A percentile compares a stretch with the other conserved stretches of the same genome.
These are phyloP conservation scores for Hemicordylus capensis DNA, from an alignment of 2,113 vertebrate genomes.

Conservation along the genomic window DNA sequence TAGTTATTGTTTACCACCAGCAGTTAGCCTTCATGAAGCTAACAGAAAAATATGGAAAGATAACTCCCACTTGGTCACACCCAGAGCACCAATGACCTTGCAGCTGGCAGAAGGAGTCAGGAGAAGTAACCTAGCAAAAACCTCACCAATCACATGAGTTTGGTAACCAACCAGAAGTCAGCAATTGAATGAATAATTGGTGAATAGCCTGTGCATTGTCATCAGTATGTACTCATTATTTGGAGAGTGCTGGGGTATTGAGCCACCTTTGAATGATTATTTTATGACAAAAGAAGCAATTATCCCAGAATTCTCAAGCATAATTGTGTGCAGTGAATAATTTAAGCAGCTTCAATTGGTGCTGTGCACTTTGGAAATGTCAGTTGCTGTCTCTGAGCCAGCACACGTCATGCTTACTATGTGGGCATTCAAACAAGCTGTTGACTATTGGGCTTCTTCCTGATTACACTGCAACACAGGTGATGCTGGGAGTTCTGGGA, in stretches of 20 bases:
- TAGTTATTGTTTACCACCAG: not conserved
- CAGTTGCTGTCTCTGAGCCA: not conserved
- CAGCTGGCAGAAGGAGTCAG: not conserved
- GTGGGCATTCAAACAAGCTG: slow-evolving; percentile 41
- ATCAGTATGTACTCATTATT: not conserved
- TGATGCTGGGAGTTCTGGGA: slow-evolving; percentile 48
- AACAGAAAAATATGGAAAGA: not conserved
- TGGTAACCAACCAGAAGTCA: not conserved
- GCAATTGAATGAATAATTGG: not conserved
- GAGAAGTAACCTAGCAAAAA: not conserved
- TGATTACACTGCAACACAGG: slow-evolving; percentile 33
- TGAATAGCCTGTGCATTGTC: not conserved
- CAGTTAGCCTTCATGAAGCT: not conserved
- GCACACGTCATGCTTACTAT: not conserved
- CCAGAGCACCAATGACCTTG: not conserved
- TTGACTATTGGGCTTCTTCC: slow-evolving; percentile 50
- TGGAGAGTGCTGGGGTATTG: not conserved
- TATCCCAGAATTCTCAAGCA: not conserved
- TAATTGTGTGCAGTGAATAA: not conserved
- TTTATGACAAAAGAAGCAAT: not conserved
- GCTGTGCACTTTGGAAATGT: not conserved
- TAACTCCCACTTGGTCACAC: not conserved
- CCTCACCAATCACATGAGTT: not conserved
- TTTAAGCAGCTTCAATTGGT: not conserved
- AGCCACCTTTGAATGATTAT: not conserved